These are phyloP conservation scores for Pomacea canaliculata DNA, from an alignment of 2,888 invertebrate genomes.

Conservation along the genomic window DNA sequence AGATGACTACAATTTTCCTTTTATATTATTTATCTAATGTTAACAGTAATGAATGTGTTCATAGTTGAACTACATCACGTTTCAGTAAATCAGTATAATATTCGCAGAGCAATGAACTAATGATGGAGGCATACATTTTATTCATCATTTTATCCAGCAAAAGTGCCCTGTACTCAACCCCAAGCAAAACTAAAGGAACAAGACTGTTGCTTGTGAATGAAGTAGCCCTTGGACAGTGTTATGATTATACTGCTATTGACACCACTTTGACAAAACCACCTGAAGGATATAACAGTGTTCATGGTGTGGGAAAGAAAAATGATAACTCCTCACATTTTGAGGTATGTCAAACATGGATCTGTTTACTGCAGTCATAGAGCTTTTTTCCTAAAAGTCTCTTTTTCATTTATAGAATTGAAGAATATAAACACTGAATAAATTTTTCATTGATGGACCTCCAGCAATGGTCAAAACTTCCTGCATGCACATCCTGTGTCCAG, in stretches of 20 bases:
- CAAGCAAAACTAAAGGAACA: conserved; percentile 52
- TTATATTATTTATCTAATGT: too few species aligned
- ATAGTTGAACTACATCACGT: too few species aligned
- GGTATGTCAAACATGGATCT: conserved; percentile 36
- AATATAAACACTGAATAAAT: too few species aligned
- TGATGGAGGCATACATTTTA: too few species aligned
- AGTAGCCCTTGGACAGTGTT: conserved; percentile 61
- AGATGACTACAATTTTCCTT: too few species aligned
- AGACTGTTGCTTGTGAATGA: conserved; percentile 63
- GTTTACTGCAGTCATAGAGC: background rate
- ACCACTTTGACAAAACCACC: conserved; percentile 58
- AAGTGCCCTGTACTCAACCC: conserved; percentile 58
- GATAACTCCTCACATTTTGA: conserved; percentile 52
- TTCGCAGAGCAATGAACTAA: too few species aligned
- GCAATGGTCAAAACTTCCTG: too few species aligned
- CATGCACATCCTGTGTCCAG: too few species aligned
- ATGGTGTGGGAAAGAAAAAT: conserved; percentile 54
- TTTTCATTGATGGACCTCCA: too few species aligned
- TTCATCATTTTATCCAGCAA: conserved; percentile 41
- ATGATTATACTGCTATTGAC: conserved; percentile 46
- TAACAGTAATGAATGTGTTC: too few species aligned
- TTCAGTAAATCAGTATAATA: too few species aligned
- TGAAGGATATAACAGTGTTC: conserved; percentile 63
- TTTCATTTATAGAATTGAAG: background rate
- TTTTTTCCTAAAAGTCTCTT: background rate